Conservation (phyloP, 2,797 vertebrate genomes). For the Fratercula arctica region DNA sequence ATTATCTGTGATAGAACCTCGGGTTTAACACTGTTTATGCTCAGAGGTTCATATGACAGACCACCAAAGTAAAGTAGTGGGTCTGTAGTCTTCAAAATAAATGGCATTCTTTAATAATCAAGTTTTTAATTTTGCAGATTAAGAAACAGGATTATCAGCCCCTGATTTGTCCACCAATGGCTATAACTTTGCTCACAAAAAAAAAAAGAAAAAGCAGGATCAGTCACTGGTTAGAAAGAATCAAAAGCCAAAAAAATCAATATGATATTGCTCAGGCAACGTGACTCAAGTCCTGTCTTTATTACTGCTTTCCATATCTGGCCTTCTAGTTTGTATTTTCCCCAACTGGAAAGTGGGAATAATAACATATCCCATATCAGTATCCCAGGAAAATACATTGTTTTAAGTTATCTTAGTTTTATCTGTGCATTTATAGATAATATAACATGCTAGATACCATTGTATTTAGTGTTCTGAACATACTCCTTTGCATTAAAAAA, state of each 20-base stretch:
- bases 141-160: not conserved
- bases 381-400: not conserved
- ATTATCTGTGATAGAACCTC: not conserved
- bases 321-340: not conserved
- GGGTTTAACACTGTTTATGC: not conserved
- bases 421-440: not conserved
- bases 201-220: not conserved
- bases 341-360: not conserved
- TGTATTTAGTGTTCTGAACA: not conserved
- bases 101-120: not conserved
- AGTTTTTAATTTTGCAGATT: not conserved
- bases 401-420: not conserved
- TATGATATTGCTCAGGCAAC: not conserved
- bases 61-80: not conserved
- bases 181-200: not conserved
- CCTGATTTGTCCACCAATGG: not conserved
- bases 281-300: not conserved
- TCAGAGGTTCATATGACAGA: not conserved
- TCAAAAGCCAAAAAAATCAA: not conserved
- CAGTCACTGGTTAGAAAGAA: not conserved
- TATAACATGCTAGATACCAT: accelerated
- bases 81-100: not conserved
- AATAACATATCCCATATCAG: not conserved
- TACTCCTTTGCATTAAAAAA: not conserved
- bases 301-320: not conserved